Evolutionary conservation across 2,888 invertebrate genomes (phyloP).

Genomic region (Eulithis testata): DNA sequence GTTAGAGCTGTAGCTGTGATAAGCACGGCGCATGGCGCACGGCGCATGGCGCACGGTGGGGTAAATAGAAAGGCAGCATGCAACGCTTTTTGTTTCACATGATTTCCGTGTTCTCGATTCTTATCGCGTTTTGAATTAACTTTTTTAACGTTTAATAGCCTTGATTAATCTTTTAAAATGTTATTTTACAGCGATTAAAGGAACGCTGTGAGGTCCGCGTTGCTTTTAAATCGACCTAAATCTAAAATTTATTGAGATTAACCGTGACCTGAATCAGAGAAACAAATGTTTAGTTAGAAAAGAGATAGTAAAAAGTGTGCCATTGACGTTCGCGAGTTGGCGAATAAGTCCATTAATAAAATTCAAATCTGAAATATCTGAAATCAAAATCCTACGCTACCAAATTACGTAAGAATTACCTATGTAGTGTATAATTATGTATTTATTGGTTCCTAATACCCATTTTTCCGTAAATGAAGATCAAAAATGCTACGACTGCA

Average conservation of each 20-base stretch:
- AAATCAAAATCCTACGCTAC: no score
- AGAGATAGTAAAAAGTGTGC: no score
- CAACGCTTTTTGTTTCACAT: constrained; percentile 49
- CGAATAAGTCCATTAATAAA: no score
- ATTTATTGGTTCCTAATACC: no score
- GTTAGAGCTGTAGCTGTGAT: neutral
- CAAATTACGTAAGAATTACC: no score
- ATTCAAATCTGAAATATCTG: no score
- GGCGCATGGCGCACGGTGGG: constrained; percentile 37
- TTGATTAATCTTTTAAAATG: constrained; percentile 30
- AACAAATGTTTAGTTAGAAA: neutral
- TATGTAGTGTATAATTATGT: no score
- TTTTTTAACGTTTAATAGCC: constrained; percentile 36
- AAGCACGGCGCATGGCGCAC: constrained; percentile 33
- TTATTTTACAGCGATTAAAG: constrained; percentile 20
- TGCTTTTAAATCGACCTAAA: neutral
- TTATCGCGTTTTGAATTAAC: constrained; percentile 45
- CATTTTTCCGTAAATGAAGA: no score
- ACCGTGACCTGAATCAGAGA: neutral
- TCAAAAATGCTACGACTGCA: neutral
- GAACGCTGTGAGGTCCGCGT: constrained; percentile 1
- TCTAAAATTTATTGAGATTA: neutral
- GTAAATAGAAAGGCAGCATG: constrained; percentile 54
- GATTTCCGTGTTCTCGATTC: constrained; percentile 48
- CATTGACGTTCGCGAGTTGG: no score